A percentile compares a stretch with the other conserved stretches of the same genome.
Conservation (phyloP, 2,113 vertebrate genomes). For the Psilopsiagon aymara region DNA sequence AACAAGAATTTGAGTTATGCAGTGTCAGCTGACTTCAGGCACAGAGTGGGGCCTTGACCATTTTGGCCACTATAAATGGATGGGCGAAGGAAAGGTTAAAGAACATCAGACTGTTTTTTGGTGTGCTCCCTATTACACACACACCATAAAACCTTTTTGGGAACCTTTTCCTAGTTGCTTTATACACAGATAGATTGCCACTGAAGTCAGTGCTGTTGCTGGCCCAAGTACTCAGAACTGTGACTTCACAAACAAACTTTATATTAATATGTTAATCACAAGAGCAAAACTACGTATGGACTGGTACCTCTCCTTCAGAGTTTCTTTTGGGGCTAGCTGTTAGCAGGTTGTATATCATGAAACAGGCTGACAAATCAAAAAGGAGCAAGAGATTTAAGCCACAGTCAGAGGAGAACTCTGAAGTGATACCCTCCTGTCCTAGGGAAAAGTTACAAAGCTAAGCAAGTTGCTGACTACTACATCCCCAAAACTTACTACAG, state of each 20-base stretch:
- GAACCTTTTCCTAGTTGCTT: not conserved
- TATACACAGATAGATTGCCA: not conserved
- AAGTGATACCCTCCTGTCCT: not conserved
- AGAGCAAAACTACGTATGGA: not conserved
- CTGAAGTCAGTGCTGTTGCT: not conserved
- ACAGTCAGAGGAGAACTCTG: not conserved
- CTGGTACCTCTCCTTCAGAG: not conserved
- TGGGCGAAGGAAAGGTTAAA: not conserved
- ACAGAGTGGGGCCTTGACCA: not conserved
- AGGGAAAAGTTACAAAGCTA: not conserved
- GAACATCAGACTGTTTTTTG: not conserved
- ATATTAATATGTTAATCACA: not conserved
- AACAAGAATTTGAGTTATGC: not conserved
- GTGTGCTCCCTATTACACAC: not conserved
- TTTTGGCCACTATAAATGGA: not conserved
- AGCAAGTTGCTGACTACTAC: not conserved
- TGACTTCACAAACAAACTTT: not conserved
- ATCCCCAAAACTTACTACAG: not conserved
- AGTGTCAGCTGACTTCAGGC: not conserved
- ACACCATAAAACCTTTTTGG: not conserved
- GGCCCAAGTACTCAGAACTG: not conserved
- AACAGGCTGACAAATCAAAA: not conserved
- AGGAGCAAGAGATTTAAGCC: not conserved
- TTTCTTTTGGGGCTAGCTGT: not conserved
- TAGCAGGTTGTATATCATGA: not conserved